phyloP scores from a whole-genome alignment of 2,113 vertebrate species.

The Halichoerus grypus region DNA sequence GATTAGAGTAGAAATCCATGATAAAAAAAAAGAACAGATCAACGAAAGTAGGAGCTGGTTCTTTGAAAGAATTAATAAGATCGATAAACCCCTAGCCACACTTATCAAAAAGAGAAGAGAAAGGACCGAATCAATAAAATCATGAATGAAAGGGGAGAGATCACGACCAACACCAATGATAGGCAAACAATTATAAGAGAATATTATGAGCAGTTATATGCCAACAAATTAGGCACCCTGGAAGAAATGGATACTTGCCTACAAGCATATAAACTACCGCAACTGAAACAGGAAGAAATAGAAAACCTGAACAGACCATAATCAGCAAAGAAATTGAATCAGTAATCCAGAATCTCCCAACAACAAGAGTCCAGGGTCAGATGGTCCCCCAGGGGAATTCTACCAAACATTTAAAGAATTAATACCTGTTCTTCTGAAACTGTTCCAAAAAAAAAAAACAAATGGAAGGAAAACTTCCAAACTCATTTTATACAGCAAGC shows the following conservation, averaged over 20 bases:
- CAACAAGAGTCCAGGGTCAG: background rate
- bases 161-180: too few species aligned
- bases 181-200: background rate
- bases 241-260: background rate
- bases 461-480: background rate
- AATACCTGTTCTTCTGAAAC: background rate
- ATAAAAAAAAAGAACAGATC: too few species aligned
- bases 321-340: background rate
- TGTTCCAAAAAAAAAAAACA: background rate
- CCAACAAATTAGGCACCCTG: background rate
- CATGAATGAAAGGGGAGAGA: too few species aligned
- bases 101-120: too few species aligned
- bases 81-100: too few species aligned
- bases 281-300: background rate
- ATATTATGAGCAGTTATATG: background rate
- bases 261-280: background rate
- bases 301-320: background rate
- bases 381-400: background rate
- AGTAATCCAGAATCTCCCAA: background rate
- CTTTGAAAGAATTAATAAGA: too few species aligned
- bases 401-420: background rate
- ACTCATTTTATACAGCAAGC: background rate
- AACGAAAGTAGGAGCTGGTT: too few species aligned
- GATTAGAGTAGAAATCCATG: too few species aligned
- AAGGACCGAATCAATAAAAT: too few species aligned